These are phyloP conservation scores for Heliconius eleuchia DNA, from an alignment of 1,140 invertebrate genomes.

Conservation along the genomic window DNA sequence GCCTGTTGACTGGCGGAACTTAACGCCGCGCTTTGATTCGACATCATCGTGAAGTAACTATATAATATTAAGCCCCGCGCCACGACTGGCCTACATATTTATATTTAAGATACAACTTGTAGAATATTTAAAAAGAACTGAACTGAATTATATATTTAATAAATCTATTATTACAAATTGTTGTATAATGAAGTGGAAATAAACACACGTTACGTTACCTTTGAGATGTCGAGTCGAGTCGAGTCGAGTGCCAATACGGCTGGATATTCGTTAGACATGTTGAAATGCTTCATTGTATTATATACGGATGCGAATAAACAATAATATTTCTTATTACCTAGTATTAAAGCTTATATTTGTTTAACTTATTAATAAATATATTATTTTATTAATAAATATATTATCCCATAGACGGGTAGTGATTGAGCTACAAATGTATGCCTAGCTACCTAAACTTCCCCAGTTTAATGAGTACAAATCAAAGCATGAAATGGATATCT, in stretches of 20 bases:
- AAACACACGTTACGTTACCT: constrained; percentile 27
- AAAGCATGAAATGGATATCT: no score
- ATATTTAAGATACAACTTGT: no score
- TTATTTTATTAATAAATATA: background rate
- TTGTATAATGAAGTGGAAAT: constrained; percentile 22
- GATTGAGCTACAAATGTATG: background rate
- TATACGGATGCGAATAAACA: background rate
- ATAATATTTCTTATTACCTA: background rate
- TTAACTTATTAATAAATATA: background rate
- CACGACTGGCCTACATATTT: no score
- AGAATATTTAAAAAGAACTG: background rate
- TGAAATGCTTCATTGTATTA: constrained; percentile 23
- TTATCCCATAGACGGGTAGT: constrained; percentile 23
- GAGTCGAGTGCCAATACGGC: constrained; percentile 19
- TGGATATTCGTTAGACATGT: constrained; percentile 17
- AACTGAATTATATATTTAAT: background rate
- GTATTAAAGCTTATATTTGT: constrained; percentile 7
- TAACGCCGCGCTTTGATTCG: no score
- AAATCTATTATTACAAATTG: background rate
- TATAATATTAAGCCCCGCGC: no score
- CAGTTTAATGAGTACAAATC: no score
- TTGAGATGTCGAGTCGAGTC: constrained; percentile 9
- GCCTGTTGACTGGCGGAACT: no score
- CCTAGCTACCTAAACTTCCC: no score
- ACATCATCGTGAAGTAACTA: no score